Base-by-base conservation (phyloP, 2,113 vertebrate species). In the Apodemus sylvaticus region DNA sequence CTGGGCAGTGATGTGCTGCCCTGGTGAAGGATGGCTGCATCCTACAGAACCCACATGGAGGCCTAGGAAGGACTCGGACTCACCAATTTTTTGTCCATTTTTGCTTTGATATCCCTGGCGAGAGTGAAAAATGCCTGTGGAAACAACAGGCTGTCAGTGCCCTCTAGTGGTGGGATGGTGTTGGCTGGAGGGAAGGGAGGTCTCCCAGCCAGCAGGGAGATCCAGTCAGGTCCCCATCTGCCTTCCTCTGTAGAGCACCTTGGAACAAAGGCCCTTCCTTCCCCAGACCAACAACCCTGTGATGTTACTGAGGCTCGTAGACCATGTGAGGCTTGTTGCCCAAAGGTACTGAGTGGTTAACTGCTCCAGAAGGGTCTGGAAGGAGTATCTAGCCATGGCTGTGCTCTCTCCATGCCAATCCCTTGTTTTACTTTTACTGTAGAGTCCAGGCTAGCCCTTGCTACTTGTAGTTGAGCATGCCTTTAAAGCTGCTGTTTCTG, bases 41-140 rank as follows among this genome's bases (percentile, higher is more conserved):
- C 24, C 31, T 19, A 22, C 0, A n/a, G 58, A 51, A 48, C 36
- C 20, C 2, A 4, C 0, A 3, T 0, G 0, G 74, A 55, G 39
- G 36, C 14, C 8, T 10, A 17, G 34, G 55, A 60, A 74, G 64
- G 60, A 78, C 22, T 1, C 3, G 14, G 26, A 98, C 99, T 99
- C 98, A 99, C 99, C 99, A 99, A 98, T 98, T 99, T 99, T 97
- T 99, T 99, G 99, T 99, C 99, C 99, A 99, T 99, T 99, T 99
- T 99, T 96, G 99, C 98, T 99, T 99, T 99, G 98, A 99, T 99
- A 98, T 99, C 99, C 98, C 99, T 99, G 77, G 99, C 99, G 1
- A 99, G 99, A n/a, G 99, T 99, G 98, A 99, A 99, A 98, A 99
- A 99, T 0, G 99, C 99, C 99, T 99, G 98, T 22, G 97, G 60